Conservation (phyloP, 2,797 vertebrate species). For the Protosalanx chinensis region DNA sequence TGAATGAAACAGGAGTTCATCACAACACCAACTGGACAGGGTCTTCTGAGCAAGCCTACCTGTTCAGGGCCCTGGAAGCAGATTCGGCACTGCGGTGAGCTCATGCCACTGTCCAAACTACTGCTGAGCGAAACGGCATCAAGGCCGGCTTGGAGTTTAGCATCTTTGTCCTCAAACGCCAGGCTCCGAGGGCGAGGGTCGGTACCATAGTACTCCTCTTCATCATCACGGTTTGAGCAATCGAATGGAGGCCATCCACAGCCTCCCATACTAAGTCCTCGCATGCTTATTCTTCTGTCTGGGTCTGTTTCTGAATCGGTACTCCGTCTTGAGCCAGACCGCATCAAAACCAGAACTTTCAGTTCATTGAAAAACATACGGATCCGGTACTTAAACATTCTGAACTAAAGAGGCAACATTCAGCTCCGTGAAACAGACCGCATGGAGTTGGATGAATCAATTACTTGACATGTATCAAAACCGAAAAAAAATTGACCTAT, state of each 20-base stretch:
- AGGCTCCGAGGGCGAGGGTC: slow-evolving; percentile 71
- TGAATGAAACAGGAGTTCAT: no score
- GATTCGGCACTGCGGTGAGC: slow-evolving; percentile 85
- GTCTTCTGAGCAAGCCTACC: slow-evolving; percentile 60
- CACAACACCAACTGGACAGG: not conserved
- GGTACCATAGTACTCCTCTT: slow-evolving; percentile 81
- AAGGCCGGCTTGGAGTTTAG: slow-evolving; percentile 61
- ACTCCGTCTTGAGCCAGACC: slow-evolving; percentile 74
- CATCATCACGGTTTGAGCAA: slow-evolving; percentile 78
- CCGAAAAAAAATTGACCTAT: slow-evolving; percentile 11
- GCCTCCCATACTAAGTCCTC: slow-evolving; percentile 66
- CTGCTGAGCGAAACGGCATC: slow-evolving; percentile 78
- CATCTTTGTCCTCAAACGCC: slow-evolving; percentile 69
- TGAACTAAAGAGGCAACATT: slow-evolving; percentile 51
- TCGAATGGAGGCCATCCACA: slow-evolving; percentile 81
- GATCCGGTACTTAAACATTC: slow-evolving; percentile 85
- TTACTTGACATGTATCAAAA: slow-evolving; percentile 5
- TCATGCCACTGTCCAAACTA: slow-evolving; percentile 79
- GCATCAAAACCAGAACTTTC: slow-evolving; percentile 85
- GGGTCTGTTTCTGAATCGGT: slow-evolving; percentile 69
- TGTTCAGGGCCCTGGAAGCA: slow-evolving; percentile 89
- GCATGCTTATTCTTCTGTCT: slow-evolving; percentile 61
- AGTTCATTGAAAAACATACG: slow-evolving; percentile 87
- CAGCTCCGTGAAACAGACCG: slow-evolving; percentile 28
- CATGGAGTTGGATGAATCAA: slow-evolving; percentile 19